phyloP scores from a whole-genome alignment of 2,113 vertebrate species.

The Thalassarche chlororhynchos region DNA sequence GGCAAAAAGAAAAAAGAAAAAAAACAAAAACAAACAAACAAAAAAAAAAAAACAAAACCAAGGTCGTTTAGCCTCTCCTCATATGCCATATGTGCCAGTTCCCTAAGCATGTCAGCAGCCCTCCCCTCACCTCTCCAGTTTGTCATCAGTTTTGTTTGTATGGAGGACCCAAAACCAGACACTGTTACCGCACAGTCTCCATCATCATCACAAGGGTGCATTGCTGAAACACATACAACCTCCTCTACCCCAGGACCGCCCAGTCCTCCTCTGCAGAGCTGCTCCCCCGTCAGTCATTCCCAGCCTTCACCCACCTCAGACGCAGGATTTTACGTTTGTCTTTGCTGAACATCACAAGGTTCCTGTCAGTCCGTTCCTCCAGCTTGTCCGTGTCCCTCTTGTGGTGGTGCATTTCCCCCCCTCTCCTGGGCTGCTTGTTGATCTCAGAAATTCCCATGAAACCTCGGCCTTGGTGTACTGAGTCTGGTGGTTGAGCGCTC shows the following conservation, averaged over 20 bases:
- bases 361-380: not conserved
- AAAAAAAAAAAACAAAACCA: not conserved
- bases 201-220: too few relatives aligned
- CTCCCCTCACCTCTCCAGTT: not conserved
- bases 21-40: not conserved
- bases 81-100: not conserved
- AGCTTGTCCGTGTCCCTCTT: too few relatives aligned
- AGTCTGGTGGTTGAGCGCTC: too few relatives aligned
- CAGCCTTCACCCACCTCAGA: not conserved
- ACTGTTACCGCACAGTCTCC: accelerated
- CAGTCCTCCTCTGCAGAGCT: not conserved
- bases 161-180: not conserved
- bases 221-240: not conserved
- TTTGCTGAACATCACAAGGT: not conserved
- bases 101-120: not conserved
- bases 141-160: not conserved
- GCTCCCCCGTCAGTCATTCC: not conserved
- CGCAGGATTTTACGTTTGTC: not conserved
- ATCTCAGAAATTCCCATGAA: too few relatives aligned
- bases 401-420: too few relatives aligned
- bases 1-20: not conserved
- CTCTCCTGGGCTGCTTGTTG: too few relatives aligned
- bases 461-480: too few relatives aligned
- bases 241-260: not conserved
- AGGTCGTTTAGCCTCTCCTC: not conserved